Conservation (phyloP, 2,113 vertebrate species). For the Seriola rivoliana region DNA sequence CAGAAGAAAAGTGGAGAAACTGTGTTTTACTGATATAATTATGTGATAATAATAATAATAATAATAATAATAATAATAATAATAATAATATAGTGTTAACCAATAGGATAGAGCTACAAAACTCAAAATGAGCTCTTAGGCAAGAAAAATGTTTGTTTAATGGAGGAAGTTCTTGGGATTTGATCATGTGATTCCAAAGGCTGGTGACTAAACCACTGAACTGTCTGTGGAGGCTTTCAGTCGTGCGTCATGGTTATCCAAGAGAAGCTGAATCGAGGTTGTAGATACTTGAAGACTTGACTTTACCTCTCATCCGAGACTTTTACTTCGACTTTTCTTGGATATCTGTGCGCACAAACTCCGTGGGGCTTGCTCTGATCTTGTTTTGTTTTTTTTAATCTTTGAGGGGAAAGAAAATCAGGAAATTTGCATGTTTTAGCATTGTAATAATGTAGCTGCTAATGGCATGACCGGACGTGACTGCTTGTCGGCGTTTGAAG, state of each 20-base stretch:
- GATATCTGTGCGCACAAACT: background rate
- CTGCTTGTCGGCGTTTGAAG: background rate
- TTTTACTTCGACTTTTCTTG: no score
- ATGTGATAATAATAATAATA: no score
- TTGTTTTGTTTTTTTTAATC: background rate
- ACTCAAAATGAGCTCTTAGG: no score
- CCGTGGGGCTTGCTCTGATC: background rate
- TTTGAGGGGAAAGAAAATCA: background rate
- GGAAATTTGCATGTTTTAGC: conserved; percentile 3
- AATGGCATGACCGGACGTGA: background rate
- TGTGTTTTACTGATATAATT: no score
- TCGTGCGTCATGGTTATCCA: no score
- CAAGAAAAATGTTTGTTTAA: background rate
- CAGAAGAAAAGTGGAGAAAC: background rate
- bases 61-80: no score
- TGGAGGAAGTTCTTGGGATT: background rate
- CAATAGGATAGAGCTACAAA: no score
- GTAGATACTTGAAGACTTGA: no score
- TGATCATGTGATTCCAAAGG: background rate
- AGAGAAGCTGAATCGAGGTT: no score
- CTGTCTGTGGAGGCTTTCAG: no score
- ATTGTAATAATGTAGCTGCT: background rate
- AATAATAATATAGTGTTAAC: background rate
- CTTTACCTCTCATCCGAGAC: no score
- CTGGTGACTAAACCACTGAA: background rate